Evolutionary conservation across 2,113 vertebrate genomes (phyloP), one percentile per base, ranked within the genome.

Genomic region (Thalassoma bifasciatum): DNA sequence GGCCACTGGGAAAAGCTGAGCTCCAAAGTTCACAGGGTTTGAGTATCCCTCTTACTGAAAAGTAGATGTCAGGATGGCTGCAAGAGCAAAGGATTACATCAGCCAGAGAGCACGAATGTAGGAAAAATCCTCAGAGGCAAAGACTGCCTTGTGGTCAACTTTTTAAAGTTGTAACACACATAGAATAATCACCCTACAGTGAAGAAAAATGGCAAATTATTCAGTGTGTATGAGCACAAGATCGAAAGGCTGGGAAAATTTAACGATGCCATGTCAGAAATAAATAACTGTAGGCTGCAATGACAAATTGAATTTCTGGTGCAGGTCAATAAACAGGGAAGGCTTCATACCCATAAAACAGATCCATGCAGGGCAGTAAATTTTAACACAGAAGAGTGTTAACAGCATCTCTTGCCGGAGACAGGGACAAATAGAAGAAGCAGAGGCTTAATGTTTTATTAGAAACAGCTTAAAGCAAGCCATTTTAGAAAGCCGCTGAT

Each of bases 301-400:
- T 30, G 67, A 75, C 26, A 49, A 47, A 51, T 53, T 66, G 42
- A 36, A 73, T 49, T 17, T 63, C 30, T 63, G 30, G 16, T 49
- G 34, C 58, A 53, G 50, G 67, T 62, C 77, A 73, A 67, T 84
- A 83, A 83, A 78, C 22, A 61, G 7, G 30, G 36, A 76, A 21
- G 38, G 54, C 38, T 42, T 56, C 36, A 63, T 47, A 80, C 21
- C 23, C 38, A 65, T 53, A 8, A 73, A 72, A 77, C 38, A 24
- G 3, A 16, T 69, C 38, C 10, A 56, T 54, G 24, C 14, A 51
- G 46, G 51, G 77, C 50, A 26, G 12, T 70, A 70, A 22, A 73
- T 60, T 78, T 60, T 8, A 58, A 50, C 65, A 36, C 42, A n/a
- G 42, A 12, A 12, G 19, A 64, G 19, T 38, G 72, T 47, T 24